These are phyloP conservation scores for Uloborus diversus DNA, from an alignment of 1,140 invertebrate species.

Conservation along the genomic window DNA sequence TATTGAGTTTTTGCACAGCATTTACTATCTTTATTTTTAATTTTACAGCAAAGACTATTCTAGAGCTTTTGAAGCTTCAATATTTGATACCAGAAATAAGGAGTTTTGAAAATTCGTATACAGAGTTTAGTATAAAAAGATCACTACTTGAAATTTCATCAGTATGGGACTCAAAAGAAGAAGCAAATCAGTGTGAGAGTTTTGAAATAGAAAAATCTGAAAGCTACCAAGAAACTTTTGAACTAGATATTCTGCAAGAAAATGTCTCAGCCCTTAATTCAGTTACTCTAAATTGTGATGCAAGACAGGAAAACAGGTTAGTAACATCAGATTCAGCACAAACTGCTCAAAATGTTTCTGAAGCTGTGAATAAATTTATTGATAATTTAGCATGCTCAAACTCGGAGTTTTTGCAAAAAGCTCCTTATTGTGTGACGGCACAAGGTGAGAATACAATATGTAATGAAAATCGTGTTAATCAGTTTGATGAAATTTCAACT, in stretches of 20 bases:
- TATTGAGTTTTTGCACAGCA: too few species aligned
- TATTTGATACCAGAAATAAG: not conserved
- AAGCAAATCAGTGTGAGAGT: too few species aligned
- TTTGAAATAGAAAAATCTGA: too few species aligned
- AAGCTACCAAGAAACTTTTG: too few species aligned
- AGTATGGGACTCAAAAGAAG: not conserved
- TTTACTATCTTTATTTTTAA: too few species aligned
- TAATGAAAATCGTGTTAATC: not conserved
- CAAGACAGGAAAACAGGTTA: too few species aligned
- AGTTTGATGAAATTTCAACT: conserved; percentile 14
- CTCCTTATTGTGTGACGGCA: not conserved
- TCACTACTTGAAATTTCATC: conserved; percentile 1
- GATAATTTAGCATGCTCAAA: not conserved
- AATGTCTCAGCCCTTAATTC: not conserved
- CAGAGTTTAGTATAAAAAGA: not conserved
- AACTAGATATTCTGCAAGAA: not conserved
- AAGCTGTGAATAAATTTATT: not conserved
- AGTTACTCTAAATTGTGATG: too few species aligned
- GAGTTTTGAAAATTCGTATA: conserved; percentile 10
- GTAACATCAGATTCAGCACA: too few species aligned
- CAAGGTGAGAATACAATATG: not conserved
- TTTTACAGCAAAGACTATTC: conserved; percentile 20
- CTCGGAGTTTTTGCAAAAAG: not conserved
- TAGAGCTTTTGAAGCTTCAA: conserved; percentile 24
- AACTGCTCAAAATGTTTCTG: too few species aligned